A percentile compares a stretch with the other conserved stretches of the same genome.
Conservation (phyloP, 2,113 vertebrate species). For the Ursus arctos region DNA sequence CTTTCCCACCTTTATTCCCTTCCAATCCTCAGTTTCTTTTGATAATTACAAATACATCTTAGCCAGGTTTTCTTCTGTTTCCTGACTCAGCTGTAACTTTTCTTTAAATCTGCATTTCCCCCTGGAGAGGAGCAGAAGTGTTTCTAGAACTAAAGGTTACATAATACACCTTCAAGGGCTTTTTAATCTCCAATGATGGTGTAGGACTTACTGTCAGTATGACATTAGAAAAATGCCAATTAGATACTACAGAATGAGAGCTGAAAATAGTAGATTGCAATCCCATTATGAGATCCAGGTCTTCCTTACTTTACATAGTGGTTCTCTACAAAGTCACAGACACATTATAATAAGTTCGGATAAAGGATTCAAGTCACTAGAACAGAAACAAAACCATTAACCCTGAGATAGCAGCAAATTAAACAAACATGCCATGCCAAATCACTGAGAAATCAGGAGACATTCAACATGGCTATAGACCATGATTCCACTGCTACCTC, state of each 20-base stretch:
- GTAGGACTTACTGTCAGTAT: neutral
- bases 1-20: neutral
- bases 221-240: neutral
- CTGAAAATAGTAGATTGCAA: neutral
- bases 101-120: neutral
- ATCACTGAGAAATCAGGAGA: neutral
- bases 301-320: neutral
- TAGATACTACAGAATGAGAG: neutral
- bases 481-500: neutral
- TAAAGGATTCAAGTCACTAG: neutral
- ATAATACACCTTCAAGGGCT: neutral
- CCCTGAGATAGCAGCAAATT: neutral
- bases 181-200: neutral
- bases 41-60: neutral
- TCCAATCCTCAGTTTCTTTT: neutral
- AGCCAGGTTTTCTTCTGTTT: slow-evolving; percentile 12
- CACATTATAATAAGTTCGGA: neutral
- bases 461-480: slow-evolving; percentile 27
- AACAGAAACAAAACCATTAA: neutral
- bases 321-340: neutral
- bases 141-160: slow-evolving; percentile 31
- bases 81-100: slow-evolving; percentile 52
- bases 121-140: neutral
- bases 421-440: neutral
- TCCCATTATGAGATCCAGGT: neutral